Evolutionary conservation across 2,888 invertebrate species (phyloP).

Genomic region (Dryobota labecula): DNA sequence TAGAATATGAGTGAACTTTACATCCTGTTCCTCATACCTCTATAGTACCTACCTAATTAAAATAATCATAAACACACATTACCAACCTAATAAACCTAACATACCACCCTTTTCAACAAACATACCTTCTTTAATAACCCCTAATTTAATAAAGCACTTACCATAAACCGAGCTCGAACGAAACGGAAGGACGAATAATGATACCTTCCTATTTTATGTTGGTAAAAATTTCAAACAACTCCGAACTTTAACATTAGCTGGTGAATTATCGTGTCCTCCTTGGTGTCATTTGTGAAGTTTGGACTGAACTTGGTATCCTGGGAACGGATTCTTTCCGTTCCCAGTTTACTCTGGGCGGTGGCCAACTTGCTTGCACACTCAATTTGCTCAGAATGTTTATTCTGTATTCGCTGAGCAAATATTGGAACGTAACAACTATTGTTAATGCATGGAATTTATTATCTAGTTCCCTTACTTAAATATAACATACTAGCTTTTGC

Average conservation of each 20-base stretch:
- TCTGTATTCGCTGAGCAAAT: constrained; percentile 49
- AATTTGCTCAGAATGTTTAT: constrained; percentile 73
- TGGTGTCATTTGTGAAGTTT: constrained; percentile 89
- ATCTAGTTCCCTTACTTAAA: not conserved
- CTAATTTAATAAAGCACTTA: constrained; percentile 60
- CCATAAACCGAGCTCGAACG: constrained; percentile 72
- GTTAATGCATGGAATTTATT: constrained; percentile 33
- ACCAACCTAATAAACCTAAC: constrained; percentile 49
- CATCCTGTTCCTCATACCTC: too few species aligned
- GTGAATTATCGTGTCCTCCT: constrained; percentile 88
- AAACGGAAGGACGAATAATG: constrained; percentile 79
- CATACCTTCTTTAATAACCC: constrained; percentile 50
- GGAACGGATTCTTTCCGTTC: constrained; percentile 77
- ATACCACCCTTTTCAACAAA: constrained; percentile 43
- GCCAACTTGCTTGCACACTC: constrained; percentile 72
- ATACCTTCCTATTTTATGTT: constrained; percentile 75
- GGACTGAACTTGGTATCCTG: constrained; percentile 77
- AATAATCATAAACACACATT: not conserved
- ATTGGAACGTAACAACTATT: constrained; percentile 32
- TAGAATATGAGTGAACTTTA: too few species aligned
- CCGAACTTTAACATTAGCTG: constrained; percentile 88
- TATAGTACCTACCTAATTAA: not conserved
- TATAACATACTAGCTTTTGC: too few species aligned
- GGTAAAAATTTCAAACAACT: constrained; percentile 86
- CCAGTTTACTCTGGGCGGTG: constrained; percentile 74